Base-by-base conservation (phyloP, 2,113 vertebrate genomes). In the Centropristis striata region DNA sequence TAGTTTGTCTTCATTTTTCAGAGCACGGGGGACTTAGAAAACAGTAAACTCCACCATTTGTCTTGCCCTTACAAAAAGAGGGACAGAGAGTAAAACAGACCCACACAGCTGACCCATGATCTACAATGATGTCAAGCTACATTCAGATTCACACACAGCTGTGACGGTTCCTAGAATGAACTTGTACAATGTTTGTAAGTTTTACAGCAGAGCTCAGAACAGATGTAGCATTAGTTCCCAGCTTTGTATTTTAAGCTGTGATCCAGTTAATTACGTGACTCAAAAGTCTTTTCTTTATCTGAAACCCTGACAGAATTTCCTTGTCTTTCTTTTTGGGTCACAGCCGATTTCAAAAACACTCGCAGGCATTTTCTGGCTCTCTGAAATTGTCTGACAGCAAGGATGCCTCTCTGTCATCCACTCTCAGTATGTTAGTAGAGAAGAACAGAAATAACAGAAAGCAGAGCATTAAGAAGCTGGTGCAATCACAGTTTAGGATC, bases 111-210 rank as follows among this genome's bases (percentile, higher is more conserved):
- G 66, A 55, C 64, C 75, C 65, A 58, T 57, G 46, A 75, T 57
- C 73, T 83, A 81, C 59, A 75, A 80, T 50, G 39, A 86, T 60
- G 57, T 68, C 51, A 74, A 63, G 88, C 86, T 93, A 90, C 85
- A 92, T 90, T 93, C 91, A 90, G 55, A 86, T 86, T 84, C 71
- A 80, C 27, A 71, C 63, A 80, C 76, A 89, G 78, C 83, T 87
- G 69, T 9, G 36, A 49, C 53, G 59, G 50, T 61, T 78, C 42
- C 49, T 64, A 37, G 16, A 74, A 71, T 70, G 3, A 47, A 41
- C 68, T 61, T 60, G 50, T 61, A 83, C 46, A 69, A 20, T 61
- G 54, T 53, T 75, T 49, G 50, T 59, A 8, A 39, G 27, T 46
- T 55, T 41, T 66, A 55, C 41, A 81, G 28, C 32, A 64, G 23